These are phyloP conservation scores for Nyctibius bracteatus DNA, from an alignment of 2,113 vertebrate species.

Conservation along the genomic window DNA sequence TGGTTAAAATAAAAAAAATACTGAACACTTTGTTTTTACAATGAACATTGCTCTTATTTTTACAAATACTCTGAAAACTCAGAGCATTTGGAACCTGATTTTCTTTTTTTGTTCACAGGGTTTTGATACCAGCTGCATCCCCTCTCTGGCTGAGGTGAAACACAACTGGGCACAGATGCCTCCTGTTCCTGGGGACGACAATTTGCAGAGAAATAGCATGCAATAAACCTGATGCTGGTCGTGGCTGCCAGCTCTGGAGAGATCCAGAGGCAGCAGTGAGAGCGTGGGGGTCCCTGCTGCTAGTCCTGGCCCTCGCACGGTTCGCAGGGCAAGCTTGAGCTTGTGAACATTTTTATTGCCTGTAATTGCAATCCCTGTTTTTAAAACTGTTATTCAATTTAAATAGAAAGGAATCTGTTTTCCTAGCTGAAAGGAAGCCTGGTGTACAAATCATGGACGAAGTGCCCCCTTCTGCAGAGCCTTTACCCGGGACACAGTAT, in stretches of 20 bases:
- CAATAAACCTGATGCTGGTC: neutral
- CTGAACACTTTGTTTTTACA: neutral
- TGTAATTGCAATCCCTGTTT: neutral
- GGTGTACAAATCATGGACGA: neutral
- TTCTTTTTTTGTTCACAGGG: neutral
- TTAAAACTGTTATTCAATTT: neutral
- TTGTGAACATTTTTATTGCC: neutral
- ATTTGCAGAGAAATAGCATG: neutral
- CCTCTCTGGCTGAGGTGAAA: neutral
- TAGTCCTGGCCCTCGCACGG: neutral
- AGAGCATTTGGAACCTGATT: neutral
- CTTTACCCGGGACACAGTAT: neutral
- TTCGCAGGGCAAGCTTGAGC: neutral
- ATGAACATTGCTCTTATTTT: neutral
- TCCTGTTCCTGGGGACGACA: neutral
- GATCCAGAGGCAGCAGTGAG: rapidly evolving
- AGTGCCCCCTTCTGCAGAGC: rapidly evolving
- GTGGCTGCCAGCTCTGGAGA: neutral
- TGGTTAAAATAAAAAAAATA: neutral
- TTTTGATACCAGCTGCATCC: neutral
- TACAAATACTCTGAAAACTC: neutral
- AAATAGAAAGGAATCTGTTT: neutral
- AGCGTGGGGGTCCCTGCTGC: neutral
- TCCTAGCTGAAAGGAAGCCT: neutral
- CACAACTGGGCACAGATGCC: neutral